Evolutionary conservation across 2,113 vertebrate genomes (phyloP).

Genomic region (Xiphophorus hellerii): DNA sequence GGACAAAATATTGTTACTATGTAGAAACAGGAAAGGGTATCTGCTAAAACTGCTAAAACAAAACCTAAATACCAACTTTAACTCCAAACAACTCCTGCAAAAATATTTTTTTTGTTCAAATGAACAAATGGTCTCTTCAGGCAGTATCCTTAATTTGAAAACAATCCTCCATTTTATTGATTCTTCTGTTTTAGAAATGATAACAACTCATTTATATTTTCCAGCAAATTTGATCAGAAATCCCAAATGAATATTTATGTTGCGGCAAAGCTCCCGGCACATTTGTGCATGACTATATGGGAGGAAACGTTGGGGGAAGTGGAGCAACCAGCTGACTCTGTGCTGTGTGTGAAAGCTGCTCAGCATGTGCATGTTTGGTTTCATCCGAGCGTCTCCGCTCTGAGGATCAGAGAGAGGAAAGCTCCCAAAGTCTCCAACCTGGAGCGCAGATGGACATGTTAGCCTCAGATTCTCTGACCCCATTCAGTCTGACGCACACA

Average conservation of each 20-base stretch:
- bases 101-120: too few relatives aligned
- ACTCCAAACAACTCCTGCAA: not conserved
- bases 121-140: too few relatives aligned
- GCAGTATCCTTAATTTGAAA: not conserved
- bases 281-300: slow-evolving; percentile 10
- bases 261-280: slow-evolving; percentile 14
- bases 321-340: slow-evolving; percentile 61
- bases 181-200: not conserved
- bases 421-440: slow-evolving; percentile 43
- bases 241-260: slow-evolving; percentile 1
- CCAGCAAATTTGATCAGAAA: not conserved
- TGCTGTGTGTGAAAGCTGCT: slow-evolving; percentile 47
- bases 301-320: slow-evolving; percentile 25
- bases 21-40: not conserved
- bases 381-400: slow-evolving; percentile 40
- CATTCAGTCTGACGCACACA: slow-evolving; percentile 13
- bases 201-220: not conserved
- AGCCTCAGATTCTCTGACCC: slow-evolving; percentile 30
- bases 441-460: slow-evolving; percentile 37
- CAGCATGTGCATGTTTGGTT: slow-evolving; percentile 76
- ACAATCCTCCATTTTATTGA: not conserved
- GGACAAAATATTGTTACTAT: not conserved
- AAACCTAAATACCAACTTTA: not conserved
- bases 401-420: slow-evolving; percentile 33
- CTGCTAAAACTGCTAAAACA: not conserved